Conservation (phyloP, 2,113 vertebrate species). For the Naja naja region DNA sequence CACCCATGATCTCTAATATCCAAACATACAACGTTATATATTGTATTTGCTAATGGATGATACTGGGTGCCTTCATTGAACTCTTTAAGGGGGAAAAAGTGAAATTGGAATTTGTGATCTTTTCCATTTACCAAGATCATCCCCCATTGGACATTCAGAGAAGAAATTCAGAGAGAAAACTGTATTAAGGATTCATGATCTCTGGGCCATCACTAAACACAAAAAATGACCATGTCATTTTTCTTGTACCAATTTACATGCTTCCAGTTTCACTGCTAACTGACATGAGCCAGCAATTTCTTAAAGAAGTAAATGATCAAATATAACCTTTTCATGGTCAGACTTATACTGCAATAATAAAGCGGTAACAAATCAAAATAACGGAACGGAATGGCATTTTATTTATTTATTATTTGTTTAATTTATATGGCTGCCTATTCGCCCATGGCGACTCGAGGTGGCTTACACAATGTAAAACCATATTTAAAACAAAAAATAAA, state of each 20-base stretch:
- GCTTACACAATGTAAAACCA: too few species aligned
- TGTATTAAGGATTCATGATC: not conserved
- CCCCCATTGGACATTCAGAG: not conserved
- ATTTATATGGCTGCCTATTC: too few species aligned
- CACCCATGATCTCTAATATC: not conserved
- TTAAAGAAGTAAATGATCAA: not conserved
- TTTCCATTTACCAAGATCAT: not conserved
- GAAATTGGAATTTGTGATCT: not conserved
- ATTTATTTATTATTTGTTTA: too few species aligned
- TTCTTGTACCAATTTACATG: not conserved
- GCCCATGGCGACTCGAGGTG: too few species aligned
- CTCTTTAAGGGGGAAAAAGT: not conserved
- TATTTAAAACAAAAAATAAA: too few species aligned
- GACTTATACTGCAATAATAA: not conserved
- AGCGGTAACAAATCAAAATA: not conserved
- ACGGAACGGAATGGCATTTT: not conserved
- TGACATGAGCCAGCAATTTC: not conserved
- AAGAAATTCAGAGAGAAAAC: not conserved
- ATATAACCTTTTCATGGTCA: not conserved
- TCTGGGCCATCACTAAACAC: not conserved
- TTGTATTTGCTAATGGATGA: not conserved
- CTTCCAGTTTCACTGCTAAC: not conserved
- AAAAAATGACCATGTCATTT: not conserved
- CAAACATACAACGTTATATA: not conserved
- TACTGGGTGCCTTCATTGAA: not conserved